These are phyloP conservation scores for Lasioglossum villosulum DNA, from an alignment of 2,888 invertebrate genomes.

Conservation along the genomic window DNA sequence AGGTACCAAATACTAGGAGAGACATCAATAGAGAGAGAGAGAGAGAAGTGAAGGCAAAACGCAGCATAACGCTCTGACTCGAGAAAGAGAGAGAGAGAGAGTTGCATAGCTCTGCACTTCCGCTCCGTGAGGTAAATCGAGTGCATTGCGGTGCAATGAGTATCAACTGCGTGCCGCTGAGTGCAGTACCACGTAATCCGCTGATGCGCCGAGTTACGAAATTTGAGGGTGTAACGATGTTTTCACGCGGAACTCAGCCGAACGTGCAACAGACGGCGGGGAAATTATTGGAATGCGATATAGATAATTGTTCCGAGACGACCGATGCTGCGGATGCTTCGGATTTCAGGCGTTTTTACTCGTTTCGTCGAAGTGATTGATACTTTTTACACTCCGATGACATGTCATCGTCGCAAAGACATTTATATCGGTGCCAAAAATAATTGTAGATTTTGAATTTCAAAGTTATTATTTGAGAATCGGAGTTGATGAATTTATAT, in stretches of 20 bases:
- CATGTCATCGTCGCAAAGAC: no score
- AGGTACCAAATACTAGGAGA: neutral
- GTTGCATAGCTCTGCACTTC: slow-evolving; percentile 54
- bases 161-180: slow-evolving; percentile 45
- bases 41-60: neutral
- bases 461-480: no score
- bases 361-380: no score
- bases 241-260: slow-evolving; percentile 7
- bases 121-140: slow-evolving; percentile 59
- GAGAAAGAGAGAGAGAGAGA: neutral
- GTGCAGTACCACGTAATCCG: slow-evolving; percentile 47
- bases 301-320: neutral
- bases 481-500: no score
- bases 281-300: neutral
- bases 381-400: no score
- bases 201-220: slow-evolving; percentile 50
- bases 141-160: slow-evolving; percentile 58
- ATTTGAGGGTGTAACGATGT: slow-evolving; percentile 41
- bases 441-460: no score
- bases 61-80: slow-evolving; percentile 36
- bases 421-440: no score
- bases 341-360: no score
- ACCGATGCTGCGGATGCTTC: neutral
- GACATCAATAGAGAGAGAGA: neutral
- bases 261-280: neutral